Conservation (phyloP, 2,888 invertebrate species). For the Eupithecia subfuscata region DNA sequence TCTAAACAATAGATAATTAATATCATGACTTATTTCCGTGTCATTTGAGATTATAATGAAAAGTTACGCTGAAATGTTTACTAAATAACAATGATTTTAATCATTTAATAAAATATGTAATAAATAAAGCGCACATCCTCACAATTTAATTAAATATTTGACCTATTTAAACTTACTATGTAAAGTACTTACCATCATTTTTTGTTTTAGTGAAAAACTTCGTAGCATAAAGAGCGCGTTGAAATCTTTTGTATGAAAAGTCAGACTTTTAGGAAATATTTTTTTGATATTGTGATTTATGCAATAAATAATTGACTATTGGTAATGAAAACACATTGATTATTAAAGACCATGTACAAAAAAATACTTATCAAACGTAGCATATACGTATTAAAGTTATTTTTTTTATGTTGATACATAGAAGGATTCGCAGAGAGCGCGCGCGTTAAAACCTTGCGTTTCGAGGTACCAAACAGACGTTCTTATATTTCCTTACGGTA, state of each 20-base stretch:
- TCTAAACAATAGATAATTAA: conserved; percentile 11
- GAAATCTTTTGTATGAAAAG: conserved; percentile 35
- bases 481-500: background rate
- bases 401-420: background rate
- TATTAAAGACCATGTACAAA: background rate
- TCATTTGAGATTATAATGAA: background rate
- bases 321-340: background rate
- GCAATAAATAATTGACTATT: too few species aligned
- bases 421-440: background rate
- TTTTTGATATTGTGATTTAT: background rate
- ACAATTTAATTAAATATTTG: too few species aligned
- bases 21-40: conserved; percentile 1
- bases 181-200: too few species aligned
- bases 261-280: background rate
- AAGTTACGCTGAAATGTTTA: background rate
- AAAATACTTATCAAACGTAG: background rate
- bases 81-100: background rate
- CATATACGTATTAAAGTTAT: background rate
- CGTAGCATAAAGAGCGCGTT: conserved; percentile 30
- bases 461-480: background rate
- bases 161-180: too few species aligned
- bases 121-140: too few species aligned
- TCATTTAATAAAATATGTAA: background rate
- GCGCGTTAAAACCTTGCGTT: background rate
- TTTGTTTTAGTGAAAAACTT: background rate